phyloP scores from a whole-genome alignment of 2,797 vertebrate genomes.

The Parauchenoglanis punctatus region DNA sequence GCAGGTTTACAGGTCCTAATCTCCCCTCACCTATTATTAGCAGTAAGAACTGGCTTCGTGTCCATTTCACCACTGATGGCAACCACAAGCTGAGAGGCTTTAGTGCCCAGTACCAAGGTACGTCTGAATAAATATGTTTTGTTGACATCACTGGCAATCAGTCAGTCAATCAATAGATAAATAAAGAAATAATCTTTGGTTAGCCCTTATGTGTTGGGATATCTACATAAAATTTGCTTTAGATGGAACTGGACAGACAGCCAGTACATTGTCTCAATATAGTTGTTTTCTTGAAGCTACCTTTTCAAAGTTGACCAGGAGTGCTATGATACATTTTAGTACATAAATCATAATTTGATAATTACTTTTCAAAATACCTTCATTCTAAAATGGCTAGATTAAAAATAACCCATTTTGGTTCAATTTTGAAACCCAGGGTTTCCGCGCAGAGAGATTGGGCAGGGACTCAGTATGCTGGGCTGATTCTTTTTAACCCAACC shows the following conservation, averaged over 20 bases:
- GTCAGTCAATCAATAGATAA: too few species aligned
- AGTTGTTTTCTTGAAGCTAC: neutral
- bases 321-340: neutral
- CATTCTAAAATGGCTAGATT: neutral
- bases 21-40: slow-evolving; percentile 96
- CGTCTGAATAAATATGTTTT: slow-evolving; percentile 27
- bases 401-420: neutral
- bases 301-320: neutral
- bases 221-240: neutral
- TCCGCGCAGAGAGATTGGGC: neutral
- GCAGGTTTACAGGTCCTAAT: slow-evolving; percentile 95
- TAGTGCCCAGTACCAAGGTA: slow-evolving; percentile 97
- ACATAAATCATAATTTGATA: neutral
- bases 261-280: neutral
- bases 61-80: slow-evolving; percentile 94
- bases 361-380: neutral
- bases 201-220: neutral
- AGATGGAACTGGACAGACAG: neutral
- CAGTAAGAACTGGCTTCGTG: slow-evolving; percentile 98
- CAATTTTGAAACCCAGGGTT: neutral
- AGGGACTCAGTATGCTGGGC: neutral
- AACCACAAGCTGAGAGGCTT: slow-evolving; percentile 96
- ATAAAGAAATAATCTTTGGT: neutral
- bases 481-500: neutral
- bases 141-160: neutral